phyloP scores from a whole-genome alignment of 2,888 invertebrate species.

The Harpalus rufipes region DNA sequence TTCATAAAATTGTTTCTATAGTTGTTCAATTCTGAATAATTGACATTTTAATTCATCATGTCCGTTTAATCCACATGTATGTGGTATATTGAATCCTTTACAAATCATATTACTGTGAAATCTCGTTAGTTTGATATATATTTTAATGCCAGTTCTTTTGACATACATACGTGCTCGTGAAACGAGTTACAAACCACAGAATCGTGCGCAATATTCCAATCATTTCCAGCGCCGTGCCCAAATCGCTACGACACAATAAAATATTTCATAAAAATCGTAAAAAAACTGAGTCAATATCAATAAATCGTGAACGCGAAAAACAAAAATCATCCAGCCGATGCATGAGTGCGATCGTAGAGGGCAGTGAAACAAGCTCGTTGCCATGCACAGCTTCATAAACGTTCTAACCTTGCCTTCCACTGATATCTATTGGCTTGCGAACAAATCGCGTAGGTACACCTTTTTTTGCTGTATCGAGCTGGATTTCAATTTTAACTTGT shows the following conservation, averaged over 20 bases:
- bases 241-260: slow-evolving; percentile 46
- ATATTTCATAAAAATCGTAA: slow-evolving; percentile 58
- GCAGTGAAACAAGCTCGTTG: background rate
- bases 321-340: slow-evolving; percentile 56
- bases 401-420: too few species aligned
- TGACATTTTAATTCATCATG: slow-evolving; percentile 4
- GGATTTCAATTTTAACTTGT: too few species aligned
- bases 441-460: too few species aligned
- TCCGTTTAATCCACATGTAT: slow-evolving; percentile 7
- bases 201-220: slow-evolving; percentile 24
- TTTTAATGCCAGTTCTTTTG: slow-evolving; percentile 23
- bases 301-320: slow-evolving; percentile 58
- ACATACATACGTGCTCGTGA: slow-evolving; percentile 5
- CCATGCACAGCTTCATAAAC: background rate
- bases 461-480: too few species aligned
- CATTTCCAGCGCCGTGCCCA: slow-evolving; percentile 3
- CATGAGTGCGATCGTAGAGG: slow-evolving; percentile 37
- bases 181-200: slow-evolving; percentile 34
- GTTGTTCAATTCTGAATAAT: slow-evolving; percentile 4
- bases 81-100: background rate
- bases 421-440: too few species aligned
- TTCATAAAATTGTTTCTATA: background rate
- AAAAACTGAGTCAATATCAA: slow-evolving; percentile 60
- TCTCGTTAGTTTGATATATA: slow-evolving; percentile 13
- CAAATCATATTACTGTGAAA: background rate